These are phyloP conservation scores for Poeciliopsis prolifica DNA, from an alignment of 2,113 vertebrate genomes.

Conservation along the genomic window DNA sequence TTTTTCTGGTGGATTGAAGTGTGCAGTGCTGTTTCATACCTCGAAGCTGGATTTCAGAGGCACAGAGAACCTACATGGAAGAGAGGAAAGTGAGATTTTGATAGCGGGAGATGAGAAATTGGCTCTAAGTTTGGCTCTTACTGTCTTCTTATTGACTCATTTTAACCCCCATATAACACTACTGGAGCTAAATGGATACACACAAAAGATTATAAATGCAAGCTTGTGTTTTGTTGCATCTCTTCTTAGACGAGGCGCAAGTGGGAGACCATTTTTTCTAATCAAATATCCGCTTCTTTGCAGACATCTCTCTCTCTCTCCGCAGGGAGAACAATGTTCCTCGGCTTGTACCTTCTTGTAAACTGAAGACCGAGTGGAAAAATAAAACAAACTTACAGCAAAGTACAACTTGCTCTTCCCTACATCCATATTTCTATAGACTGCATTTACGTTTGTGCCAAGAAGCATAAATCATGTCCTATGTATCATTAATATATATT, in stretches of 20 bases:
- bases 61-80: slow-evolving; percentile 34
- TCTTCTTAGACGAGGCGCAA: slow-evolving; percentile 6
- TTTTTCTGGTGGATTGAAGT: slow-evolving; percentile 42
- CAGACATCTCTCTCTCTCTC: background rate
- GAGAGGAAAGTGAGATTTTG: slow-evolving; percentile 36
- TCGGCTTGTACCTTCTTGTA: slow-evolving; percentile 13
- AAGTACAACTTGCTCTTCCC: slow-evolving; percentile 54
- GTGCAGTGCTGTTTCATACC: slow-evolving; percentile 38
- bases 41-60: slow-evolving; percentile 36
- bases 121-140: slow-evolving; percentile 21
- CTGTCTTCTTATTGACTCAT: slow-evolving; percentile 26
- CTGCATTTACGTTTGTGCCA: slow-evolving; percentile 73
- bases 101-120: slow-evolving; percentile 55
- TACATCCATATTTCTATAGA: slow-evolving; percentile 75
- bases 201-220: background rate
- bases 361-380: slow-evolving; percentile 26
- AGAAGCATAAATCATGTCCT: slow-evolving; percentile 78
- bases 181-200: background rate
- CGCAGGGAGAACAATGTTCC: slow-evolving; percentile 4
- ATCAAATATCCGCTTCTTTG: slow-evolving; percentile 9
- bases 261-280: slow-evolving; percentile 1
- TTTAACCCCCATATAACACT: slow-evolving; percentile 2
- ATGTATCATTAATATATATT: slow-evolving; percentile 81
- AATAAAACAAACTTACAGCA: slow-evolving; percentile 48
- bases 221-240: slow-evolving; percentile 1